A percentile compares a stretch with the other conserved stretches of the same genome.
Evolutionary conservation across 2,797 vertebrate genomes (phyloP).

Genomic region (Aerospiza tachiro): DNA sequence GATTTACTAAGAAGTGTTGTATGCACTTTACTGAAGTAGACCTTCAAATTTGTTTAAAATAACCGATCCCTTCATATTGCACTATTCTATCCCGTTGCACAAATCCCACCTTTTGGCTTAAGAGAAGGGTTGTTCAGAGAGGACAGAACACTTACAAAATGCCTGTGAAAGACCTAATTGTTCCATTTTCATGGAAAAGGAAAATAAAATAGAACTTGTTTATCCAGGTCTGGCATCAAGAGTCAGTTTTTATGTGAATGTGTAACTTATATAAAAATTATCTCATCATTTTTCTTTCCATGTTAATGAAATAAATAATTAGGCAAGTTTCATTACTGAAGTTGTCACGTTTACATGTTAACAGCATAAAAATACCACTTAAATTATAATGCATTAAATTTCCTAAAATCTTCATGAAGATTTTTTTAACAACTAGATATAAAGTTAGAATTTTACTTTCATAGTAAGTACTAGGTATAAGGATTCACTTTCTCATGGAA

Average conservation of each 20-base stretch:
- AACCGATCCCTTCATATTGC: background rate
- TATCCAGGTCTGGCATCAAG: background rate
- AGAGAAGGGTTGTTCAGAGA: background rate
- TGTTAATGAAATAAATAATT: background rate
- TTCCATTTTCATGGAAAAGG: background rate
- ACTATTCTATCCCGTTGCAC: background rate
- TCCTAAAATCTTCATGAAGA: background rate
- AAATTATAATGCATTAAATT: background rate
- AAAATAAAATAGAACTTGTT: background rate
- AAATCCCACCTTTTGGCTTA: background rate
- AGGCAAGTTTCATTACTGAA: background rate
- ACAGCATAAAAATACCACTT: background rate
- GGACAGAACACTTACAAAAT: background rate
- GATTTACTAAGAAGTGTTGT: background rate
- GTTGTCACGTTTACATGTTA: background rate
- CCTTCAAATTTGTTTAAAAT: background rate
- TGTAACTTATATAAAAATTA: background rate
- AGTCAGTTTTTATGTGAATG: background rate
- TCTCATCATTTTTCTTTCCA: background rate
- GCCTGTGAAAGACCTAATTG: background rate
- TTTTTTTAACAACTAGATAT: background rate
- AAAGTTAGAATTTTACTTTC: background rate
- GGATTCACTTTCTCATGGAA: background rate
- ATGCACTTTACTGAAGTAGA: background rate
- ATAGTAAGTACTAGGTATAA: background rate